Conservation (phyloP, 2,888 invertebrate genomes). For the Pseudococcus jackbeardsleyi region DNA sequence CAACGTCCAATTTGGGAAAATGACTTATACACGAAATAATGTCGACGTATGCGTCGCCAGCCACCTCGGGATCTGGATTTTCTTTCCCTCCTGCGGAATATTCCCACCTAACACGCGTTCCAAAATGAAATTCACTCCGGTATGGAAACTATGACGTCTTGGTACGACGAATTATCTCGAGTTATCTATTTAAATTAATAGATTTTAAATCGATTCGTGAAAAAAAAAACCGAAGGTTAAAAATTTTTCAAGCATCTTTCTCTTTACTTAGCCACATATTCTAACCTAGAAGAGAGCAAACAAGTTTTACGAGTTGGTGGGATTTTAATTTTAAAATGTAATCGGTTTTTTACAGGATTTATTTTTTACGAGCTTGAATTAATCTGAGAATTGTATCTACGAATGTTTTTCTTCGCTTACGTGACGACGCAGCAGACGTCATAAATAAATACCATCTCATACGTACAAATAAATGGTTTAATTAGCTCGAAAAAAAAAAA, state of each 20-base stretch:
- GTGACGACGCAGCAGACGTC: neutral
- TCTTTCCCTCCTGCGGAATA: neutral
- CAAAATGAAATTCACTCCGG: neutral
- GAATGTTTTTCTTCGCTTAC: neutral
- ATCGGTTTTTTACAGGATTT: neutral
- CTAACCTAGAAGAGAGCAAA: constrained; percentile 39
- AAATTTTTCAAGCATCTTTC: neutral
- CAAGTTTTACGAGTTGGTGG: constrained; percentile 29
- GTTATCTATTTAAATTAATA: neutral
- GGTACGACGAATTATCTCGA: neutral
- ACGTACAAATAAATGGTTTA: constrained; percentile 11
- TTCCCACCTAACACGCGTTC: neutral
- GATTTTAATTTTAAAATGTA: constrained; percentile 34
- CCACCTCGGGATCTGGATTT: neutral
- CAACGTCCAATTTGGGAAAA: neutral
- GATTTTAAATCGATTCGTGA: constrained; percentile 36
- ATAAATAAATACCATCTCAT: neutral
- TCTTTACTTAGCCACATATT: neutral
- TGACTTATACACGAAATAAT: neutral
- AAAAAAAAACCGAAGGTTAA: constrained; percentile 23
- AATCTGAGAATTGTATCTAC: constrained; percentile 21
- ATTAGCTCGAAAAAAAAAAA: neutral
- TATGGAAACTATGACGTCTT: constrained; percentile 3
- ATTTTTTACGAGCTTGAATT: constrained; percentile 23
- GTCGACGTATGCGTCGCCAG: neutral